phyloP scores from a whole-genome alignment of 2,797 vertebrate species.

The Anisognathus igniventris region DNA sequence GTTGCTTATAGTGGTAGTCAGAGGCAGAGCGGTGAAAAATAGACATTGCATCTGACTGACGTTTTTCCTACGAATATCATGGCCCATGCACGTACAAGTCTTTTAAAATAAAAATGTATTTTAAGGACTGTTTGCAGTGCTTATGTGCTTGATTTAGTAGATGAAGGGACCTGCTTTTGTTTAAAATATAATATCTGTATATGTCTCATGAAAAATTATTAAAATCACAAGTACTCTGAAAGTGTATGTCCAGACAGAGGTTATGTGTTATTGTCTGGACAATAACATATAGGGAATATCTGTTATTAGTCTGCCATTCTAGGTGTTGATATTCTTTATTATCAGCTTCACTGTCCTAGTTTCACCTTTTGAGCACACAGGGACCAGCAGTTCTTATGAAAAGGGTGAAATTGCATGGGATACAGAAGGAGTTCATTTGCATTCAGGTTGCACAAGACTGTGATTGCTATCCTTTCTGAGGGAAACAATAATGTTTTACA shows the following conservation, averaged over 20 bases:
- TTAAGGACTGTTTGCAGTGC: not conserved
- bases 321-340: not conserved
- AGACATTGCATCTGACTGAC: not conserved
- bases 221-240: not conserved
- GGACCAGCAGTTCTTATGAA: not conserved
- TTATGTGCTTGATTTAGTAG: not conserved
- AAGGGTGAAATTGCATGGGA: not conserved
- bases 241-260: not conserved
- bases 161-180: not conserved
- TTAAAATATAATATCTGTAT: not conserved
- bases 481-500: not conserved
- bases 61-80: not conserved
- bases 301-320: not conserved
- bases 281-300: not conserved
- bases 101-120: not conserved
- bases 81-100: not conserved
- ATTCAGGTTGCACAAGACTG: not conserved
- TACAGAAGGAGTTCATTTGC: not conserved
- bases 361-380: not conserved
- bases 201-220: not conserved
- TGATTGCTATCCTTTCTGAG: not conserved
- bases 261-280: not conserved
- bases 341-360: not conserved
- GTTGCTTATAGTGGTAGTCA: not conserved
- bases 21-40: not conserved